Conservation (phyloP, 2,113 vertebrate species). For the Leptocoma aspasia region DNA sequence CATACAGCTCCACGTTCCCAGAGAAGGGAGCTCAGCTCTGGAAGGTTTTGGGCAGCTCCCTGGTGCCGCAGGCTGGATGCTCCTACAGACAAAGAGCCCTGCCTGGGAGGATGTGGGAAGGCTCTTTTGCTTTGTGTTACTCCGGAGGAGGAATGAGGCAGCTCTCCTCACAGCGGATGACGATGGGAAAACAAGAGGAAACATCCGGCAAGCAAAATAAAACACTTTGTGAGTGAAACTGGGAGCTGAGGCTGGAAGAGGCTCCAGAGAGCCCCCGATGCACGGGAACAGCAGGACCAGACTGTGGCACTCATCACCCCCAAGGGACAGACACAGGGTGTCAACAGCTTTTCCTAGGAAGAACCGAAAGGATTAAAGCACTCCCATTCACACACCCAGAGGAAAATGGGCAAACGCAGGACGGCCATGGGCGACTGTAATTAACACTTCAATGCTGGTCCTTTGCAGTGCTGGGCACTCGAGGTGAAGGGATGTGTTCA, state of each 20-base stretch:
- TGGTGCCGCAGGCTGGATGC: not conserved
- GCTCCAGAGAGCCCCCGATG: not conserved
- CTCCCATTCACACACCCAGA: not conserved
- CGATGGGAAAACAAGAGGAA: not conserved
- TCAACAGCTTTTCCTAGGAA: not conserved
- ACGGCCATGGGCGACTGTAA: rapidly evolving
- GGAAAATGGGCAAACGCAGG: not conserved
- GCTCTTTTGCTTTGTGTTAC: not conserved
- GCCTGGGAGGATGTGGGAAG: not conserved
- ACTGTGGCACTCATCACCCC: not conserved
- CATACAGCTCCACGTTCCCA: not conserved
- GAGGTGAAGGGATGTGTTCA: not conserved
- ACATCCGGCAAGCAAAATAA: not conserved
- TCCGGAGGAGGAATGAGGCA: not conserved
- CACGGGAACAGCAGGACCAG: not conserved
- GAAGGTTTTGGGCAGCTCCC: not conserved
- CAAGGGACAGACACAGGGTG: not conserved
- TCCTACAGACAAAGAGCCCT: not conserved
- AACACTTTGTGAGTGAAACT: not conserved
- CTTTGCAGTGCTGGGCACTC: not conserved
- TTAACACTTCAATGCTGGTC: not conserved
- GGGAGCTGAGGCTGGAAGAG: not conserved
- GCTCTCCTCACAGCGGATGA: not conserved
- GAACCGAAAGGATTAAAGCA: not conserved
- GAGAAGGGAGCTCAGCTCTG: not conserved